Conservation (phyloP, 2,888 invertebrate species). For the Sepiola atlantica region DNA sequence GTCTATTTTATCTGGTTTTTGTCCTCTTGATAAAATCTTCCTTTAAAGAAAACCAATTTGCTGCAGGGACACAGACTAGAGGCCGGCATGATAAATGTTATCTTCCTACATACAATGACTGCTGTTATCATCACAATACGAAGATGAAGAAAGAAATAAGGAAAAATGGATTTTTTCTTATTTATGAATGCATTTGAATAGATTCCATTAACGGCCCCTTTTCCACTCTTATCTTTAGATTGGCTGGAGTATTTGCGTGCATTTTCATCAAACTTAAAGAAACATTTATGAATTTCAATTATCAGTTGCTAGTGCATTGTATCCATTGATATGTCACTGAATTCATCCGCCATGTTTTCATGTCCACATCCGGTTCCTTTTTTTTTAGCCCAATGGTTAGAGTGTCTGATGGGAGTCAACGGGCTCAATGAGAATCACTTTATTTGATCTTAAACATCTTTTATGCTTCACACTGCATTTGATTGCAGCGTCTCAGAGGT, state of each 20-base stretch:
- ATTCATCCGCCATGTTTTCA: neutral
- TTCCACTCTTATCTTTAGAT: neutral
- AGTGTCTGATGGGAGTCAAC: too few species aligned
- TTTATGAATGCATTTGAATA: conserved; percentile 18
- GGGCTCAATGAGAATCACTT: too few species aligned
- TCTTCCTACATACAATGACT: neutral
- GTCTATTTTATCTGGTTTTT: neutral
- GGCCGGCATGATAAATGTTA: neutral
- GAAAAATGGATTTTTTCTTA: neutral
- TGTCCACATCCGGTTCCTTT: too few species aligned
- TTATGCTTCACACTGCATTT: too few species aligned
- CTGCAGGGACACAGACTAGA: neutral
- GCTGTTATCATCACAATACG: neutral
- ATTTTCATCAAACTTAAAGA: neutral
- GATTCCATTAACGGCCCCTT: neutral
- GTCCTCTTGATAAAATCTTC: neutral
- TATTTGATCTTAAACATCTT: too few species aligned
- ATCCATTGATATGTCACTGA: neutral
- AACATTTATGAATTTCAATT: neutral
- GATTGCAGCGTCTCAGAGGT: too few species aligned
- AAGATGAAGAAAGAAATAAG: neutral
- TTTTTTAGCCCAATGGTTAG: too few species aligned
- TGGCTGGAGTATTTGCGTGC: neutral
- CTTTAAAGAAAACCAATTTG: conserved; percentile 10
- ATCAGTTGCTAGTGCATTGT: neutral